phyloP scores from a whole-genome alignment of 2,888 invertebrate genomes.

The Scaeva pyrastri region DNA sequence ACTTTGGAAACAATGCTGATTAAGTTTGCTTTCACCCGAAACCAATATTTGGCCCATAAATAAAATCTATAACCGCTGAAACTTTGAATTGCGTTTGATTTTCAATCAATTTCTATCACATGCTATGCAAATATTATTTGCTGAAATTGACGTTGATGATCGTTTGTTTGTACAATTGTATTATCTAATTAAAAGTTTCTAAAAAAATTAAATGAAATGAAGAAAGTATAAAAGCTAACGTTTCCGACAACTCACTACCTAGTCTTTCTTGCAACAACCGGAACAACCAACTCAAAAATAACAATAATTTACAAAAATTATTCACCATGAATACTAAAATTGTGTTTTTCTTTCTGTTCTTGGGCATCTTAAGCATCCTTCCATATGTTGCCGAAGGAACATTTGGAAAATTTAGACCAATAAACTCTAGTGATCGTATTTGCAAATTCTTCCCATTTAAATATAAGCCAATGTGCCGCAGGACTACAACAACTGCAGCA shows the following conservation, averaged over 20 bases:
- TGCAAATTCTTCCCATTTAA: background rate
- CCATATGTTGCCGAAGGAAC: slow-evolving; percentile 27
- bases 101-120: too few relatives aligned
- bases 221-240: slow-evolving; percentile 4
- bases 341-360: slow-evolving; percentile 16
- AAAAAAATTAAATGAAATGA: too few relatives aligned
- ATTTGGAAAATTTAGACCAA: background rate
- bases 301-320: slow-evolving; percentile 28
- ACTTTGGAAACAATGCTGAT: too few relatives aligned
- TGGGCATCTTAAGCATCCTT: slow-evolving; percentile 13
- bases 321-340: slow-evolving; percentile 32
- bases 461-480: background rate
- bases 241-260: background rate
- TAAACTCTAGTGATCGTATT: background rate
- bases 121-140: too few relatives aligned
- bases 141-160: too few relatives aligned
- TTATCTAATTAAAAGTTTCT: too few relatives aligned
- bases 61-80: too few relatives aligned
- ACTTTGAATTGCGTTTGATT: too few relatives aligned
- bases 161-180: too few relatives aligned
- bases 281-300: background rate
- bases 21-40: too few relatives aligned
- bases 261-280: background rate
- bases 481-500: background rate
- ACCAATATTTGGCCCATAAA: too few relatives aligned